Base-by-base conservation (phyloP, 2,797 vertebrate genomes). In the Bradypodion ventrale region DNA sequence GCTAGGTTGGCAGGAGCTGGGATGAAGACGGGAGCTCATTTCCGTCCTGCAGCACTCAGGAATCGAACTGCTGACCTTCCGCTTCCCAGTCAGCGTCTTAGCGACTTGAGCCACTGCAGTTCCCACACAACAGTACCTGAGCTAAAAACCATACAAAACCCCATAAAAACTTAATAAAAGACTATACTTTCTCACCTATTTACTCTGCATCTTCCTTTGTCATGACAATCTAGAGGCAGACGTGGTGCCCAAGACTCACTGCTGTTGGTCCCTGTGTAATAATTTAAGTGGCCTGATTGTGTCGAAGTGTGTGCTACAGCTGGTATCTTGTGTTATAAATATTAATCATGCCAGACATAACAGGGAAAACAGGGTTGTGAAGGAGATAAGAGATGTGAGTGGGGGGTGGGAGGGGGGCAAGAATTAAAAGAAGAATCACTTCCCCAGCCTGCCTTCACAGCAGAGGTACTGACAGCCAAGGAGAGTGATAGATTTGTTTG, bases 281-380 rank as follows among this genome's bases (percentile, higher is more conserved):
- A 13, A 35, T 46, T 13, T 15, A 88, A 37, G 80, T 44, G 91
- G 37, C 90, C 93, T 88, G 88, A 86, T 91, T 92, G 91, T 88
- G 92, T 91, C 87, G 84, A 46, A 78, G 74, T 21, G 46, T 85
- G 88, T 87, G 5, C 2, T 1, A 0, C 83, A 74, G 40, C 1
- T 23, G 73, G 13, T 60, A 37, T 49, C 70, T 35, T 13, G 32
- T 87, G 87, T 79, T 85, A 52, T 92, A 87, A 90, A 63, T 90
- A 92, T 85, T 85, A 70, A 93, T 93, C 87, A 6, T 49, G 35
- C 84, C 8, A 42, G 88, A 5, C 68, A 90, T 85, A 80, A 89
- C 85, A 83, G 27, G 78, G 87, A 37, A 89, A 90, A 87, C 44
- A 83, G 85, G 0, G 81, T 68, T 46, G 73, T 65, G 82, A 82